Evolutionary conservation across 2,113 vertebrate species (phyloP), one percentile per base, ranked within the genome.

Genomic region (Megaceryle maxima): DNA sequence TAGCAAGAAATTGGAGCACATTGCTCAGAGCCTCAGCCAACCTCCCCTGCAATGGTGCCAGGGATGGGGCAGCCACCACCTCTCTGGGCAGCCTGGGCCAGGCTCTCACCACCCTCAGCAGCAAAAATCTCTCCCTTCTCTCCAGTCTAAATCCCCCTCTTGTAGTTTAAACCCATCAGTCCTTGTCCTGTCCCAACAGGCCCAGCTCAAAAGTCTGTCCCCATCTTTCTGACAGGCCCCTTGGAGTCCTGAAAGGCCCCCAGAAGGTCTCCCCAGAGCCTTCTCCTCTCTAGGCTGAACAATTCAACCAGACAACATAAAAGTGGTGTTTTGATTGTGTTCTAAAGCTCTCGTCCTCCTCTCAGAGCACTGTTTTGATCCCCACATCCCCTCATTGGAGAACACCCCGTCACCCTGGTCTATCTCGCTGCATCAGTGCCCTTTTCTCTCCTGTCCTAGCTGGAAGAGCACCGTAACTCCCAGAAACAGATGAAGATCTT

Each of bases 401-500:
- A 37, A 19, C n/a, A 24, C 62, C 68, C 0, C 7, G 1, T 66
- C 46, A 24, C 59, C 48, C 25, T 37, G 33, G 5, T 31, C 39
- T 35, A 15, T 39, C 48, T 51, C n/a, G 59, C 92, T 77, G 11
- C 63, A 46, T 26, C 46, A 48, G 4, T 55, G 19, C 64, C 75
- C 67, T 83, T 6, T 90, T 41, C 75, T 75, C 48, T 62, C 35
- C 29, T 31, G 1, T 78, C 20, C 22, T 77, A 99, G 99, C 95
- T 99, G 97, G 99, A 99, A 18, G 99, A 99, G 96, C 99, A 99
- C 78, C 98, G 99, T 1, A 99, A 98, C 90, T 98, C 99, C 1
- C 99, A 99, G 98, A 99, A 99, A 73, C 99, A 99, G 97, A 99
- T 99, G 99, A 98, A 98, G 77, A 98, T 96, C 62, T 93, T 99